Percentiles rank a stretch among this genome's conserved stretches.
phyloP scores from a whole-genome alignment of 2,888 invertebrate genomes.

The Slavum lentiscoides region DNA sequence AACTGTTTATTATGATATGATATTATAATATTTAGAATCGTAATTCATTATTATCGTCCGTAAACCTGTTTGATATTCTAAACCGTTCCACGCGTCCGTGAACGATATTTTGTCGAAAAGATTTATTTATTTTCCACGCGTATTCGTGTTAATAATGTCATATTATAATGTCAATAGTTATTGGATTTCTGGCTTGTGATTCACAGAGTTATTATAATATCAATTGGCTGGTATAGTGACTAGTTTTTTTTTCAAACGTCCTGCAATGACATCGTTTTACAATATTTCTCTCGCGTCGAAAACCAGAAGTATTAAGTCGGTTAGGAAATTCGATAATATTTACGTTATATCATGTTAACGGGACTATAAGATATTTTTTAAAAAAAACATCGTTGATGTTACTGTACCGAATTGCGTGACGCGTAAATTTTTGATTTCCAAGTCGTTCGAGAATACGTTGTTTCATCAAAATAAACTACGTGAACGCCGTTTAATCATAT shows the following conservation, averaged over 20 bases:
- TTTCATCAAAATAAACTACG: too few relatives aligned
- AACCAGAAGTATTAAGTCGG: too few relatives aligned
- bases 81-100: background rate
- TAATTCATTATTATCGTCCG: background rate
- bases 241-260: background rate
- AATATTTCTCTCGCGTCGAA: too few relatives aligned
- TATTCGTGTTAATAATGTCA: background rate
- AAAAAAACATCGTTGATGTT: too few relatives aligned
- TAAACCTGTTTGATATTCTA: constrained; percentile 39
- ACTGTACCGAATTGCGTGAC: too few relatives aligned
- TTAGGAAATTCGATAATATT: too few relatives aligned
- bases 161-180: background rate
- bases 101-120: background rate
- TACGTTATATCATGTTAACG: too few relatives aligned
- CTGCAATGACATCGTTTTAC: too few relatives aligned
- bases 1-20: background rate
- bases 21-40: background rate
- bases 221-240: background rate
- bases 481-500: too few relatives aligned
- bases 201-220: background rate
- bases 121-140: background rate
- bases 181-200: background rate
- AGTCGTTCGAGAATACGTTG: too few relatives aligned
- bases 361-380: too few relatives aligned
- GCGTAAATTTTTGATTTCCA: too few relatives aligned